These are phyloP conservation scores for Dastarcus helophoroides DNA, from an alignment of 2,888 invertebrate species.

Conservation along the genomic window DNA sequence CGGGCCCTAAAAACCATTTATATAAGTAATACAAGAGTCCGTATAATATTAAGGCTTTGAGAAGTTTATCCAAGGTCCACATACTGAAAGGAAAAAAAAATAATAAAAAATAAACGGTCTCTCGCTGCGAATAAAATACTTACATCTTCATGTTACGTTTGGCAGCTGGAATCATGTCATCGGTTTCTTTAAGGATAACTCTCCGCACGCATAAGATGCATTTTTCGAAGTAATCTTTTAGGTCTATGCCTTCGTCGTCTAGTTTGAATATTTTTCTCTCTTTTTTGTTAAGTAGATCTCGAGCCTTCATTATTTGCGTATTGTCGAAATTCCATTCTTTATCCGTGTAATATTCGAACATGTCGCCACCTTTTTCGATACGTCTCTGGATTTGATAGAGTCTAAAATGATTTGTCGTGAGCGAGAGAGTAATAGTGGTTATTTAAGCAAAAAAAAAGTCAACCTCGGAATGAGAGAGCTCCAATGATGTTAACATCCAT, in stretches of 20 bases:
- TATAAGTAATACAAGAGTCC: neutral
- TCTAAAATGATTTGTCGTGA: conserved; percentile 39
- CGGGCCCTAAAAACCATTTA: too few relatives aligned
- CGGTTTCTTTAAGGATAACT: conserved; percentile 68
- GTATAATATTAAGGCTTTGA: neutral
- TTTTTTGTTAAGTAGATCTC: conserved; percentile 48
- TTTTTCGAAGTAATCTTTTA: conserved; percentile 67
- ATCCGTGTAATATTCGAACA: conserved; percentile 84
- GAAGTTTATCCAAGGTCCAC: neutral
- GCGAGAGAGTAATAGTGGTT: conserved; percentile 4
- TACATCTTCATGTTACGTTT: conserved; percentile 66
- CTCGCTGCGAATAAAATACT: conserved; percentile 19
- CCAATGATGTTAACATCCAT: too few relatives aligned
- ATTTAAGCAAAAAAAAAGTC: neutral
- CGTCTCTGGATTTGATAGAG: conserved; percentile 71
- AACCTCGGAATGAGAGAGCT: too few relatives aligned
- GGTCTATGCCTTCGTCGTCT: conserved; percentile 58
- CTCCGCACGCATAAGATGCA: conserved; percentile 68
- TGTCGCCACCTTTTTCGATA: conserved; percentile 74
- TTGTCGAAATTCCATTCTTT: conserved; percentile 83
- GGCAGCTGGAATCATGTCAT: conserved; percentile 67
- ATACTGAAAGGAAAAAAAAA: conserved; percentile 1
- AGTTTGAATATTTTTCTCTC: conserved; percentile 58
- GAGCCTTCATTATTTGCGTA: conserved; percentile 46
- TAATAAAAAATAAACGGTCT: neutral